These are phyloP conservation scores for Barypeithes pellucidus DNA, from an alignment of 2,888 invertebrate genomes.

Conservation along the genomic window DNA sequence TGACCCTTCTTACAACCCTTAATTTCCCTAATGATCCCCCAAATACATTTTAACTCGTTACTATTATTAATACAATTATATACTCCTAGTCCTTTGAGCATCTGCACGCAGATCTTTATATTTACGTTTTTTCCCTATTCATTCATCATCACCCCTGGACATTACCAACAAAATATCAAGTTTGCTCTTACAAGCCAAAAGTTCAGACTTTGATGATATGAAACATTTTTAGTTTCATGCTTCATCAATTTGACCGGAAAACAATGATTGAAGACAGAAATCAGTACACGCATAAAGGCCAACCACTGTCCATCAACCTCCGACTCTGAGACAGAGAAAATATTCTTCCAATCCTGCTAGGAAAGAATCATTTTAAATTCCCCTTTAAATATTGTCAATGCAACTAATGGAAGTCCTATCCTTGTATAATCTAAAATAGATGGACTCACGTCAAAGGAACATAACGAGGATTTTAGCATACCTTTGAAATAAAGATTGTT, in stretches of 20 bases:
- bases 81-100: background rate
- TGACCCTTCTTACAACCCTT: background rate
- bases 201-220: too few species aligned
- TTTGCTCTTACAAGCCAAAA: background rate
- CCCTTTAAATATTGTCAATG: background rate
- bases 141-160: background rate
- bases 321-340: too few species aligned
- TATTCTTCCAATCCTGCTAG: background rate
- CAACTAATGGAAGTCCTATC: background rate
- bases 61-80: background rate
- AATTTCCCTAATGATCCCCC: background rate
- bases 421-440: background rate
- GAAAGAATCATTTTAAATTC: background rate
- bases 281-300: too few species aligned
- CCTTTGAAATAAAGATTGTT: too few species aligned
- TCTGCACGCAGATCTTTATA: background rate
- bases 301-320: too few species aligned
- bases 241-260: too few species aligned
- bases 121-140: background rate
- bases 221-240: too few species aligned
- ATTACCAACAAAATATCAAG: background rate
- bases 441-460: background rate
- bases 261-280: too few species aligned
- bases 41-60: background rate
- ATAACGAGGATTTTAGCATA: background rate